These are phyloP conservation scores for Sciurus vulgaris DNA, from an alignment of 2,797 vertebrate genomes.

Conservation along the genomic window DNA sequence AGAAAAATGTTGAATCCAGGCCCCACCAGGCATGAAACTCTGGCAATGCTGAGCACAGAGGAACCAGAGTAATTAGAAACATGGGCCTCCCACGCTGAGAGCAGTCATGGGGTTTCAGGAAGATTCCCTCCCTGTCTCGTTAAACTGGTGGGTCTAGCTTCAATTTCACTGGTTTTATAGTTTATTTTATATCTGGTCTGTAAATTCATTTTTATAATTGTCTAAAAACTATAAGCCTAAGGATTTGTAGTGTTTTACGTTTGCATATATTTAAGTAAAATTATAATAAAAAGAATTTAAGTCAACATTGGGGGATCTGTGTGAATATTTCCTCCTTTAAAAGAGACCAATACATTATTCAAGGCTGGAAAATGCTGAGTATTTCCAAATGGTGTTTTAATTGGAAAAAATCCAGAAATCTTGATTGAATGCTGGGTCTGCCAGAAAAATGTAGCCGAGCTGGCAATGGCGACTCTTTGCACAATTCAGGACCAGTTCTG, in stretches of 20 bases:
- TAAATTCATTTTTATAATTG: constrained; percentile 17
- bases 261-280: constrained; percentile 35
- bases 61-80: not conserved
- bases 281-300: constrained; percentile 51
- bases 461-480: constrained; percentile 52
- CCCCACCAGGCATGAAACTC: not conserved
- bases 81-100: not conserved
- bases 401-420: constrained; percentile 72
- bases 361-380: constrained; percentile 57
- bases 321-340: constrained; percentile 38
- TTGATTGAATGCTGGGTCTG: constrained; percentile 67
- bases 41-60: not conserved
- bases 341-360: constrained; percentile 46
- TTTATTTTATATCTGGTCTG: constrained; percentile 29
- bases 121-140: not conserved
- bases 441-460: constrained; percentile 51
- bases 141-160: not conserved
- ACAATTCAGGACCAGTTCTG: constrained; percentile 64
- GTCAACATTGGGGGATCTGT: not conserved
- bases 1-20: not conserved
- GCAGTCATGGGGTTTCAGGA: not conserved
- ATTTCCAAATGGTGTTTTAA: constrained; percentile 63
- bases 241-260: not conserved
- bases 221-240: not conserved
- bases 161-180: not conserved